Evolutionary conservation across 1,140 invertebrate species (phyloP).

Genomic region (Neelides sp.): DNA sequence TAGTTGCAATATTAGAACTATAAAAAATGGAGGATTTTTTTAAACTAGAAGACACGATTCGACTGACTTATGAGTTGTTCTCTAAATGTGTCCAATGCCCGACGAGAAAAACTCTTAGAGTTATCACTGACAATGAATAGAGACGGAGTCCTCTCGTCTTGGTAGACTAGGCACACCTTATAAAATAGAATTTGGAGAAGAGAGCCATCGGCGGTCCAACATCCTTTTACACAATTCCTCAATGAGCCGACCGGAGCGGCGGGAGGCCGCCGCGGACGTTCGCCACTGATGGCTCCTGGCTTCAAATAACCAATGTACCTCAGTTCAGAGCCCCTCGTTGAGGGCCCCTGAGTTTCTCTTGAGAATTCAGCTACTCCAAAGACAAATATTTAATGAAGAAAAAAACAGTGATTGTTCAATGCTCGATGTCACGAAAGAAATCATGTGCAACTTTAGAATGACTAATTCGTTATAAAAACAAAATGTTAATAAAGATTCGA

Average conservation of each 20-base stretch:
- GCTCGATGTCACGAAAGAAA: too few relatives aligned
- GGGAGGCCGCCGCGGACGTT: too few relatives aligned
- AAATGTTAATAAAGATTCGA: too few relatives aligned
- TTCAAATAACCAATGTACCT: constrained; percentile 13
- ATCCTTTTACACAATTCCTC: neutral
- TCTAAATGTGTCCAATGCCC: neutral
- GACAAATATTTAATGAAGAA: too few relatives aligned
- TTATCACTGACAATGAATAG: neutral
- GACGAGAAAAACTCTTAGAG: neutral
- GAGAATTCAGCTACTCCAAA: too few relatives aligned
- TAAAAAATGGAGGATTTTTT: constrained; percentile 13
- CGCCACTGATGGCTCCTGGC: neutral
- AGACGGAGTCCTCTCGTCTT: neutral
- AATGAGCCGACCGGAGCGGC: neutral
- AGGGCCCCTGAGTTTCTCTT: too few relatives aligned
- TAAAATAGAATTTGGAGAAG: neutral
- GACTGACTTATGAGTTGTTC: constrained; percentile 14
- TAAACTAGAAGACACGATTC: constrained; percentile 8
- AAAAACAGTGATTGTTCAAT: too few relatives aligned
- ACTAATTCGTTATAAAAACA: too few relatives aligned
- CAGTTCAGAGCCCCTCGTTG: too few relatives aligned
- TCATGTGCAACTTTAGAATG: too few relatives aligned
- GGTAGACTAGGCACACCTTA: neutral
- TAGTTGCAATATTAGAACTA: constrained; percentile 2
- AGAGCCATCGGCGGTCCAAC: neutral